Evolutionary conservation across 2,797 vertebrate genomes (phyloP).

Genomic region (Crocodylus rhombifer): DNA sequence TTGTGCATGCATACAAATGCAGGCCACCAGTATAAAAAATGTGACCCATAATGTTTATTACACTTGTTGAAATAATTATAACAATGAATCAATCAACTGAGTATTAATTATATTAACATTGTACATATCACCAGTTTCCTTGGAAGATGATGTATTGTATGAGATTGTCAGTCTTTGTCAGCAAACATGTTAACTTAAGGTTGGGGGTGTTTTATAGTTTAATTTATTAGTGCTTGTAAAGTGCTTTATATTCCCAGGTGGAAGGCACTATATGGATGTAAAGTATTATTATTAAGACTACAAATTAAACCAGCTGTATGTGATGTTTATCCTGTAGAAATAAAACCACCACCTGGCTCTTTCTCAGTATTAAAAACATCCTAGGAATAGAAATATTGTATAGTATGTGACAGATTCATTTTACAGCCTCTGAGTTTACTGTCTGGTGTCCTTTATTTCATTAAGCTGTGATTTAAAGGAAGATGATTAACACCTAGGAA

Average conservation of each 20-base stretch:
- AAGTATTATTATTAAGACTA: neutral
- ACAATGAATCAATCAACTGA: neutral
- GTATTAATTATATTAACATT: neutral
- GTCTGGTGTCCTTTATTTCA: neutral
- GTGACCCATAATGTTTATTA: neutral
- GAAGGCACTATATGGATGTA: neutral
- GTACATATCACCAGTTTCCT: neutral
- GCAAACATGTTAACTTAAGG: neutral
- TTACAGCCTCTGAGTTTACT: constrained; percentile 16
- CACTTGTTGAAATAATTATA: neutral
- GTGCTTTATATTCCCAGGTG: neutral
- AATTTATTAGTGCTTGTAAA: neutral
- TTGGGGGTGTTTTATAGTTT: neutral
- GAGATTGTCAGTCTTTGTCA: neutral
- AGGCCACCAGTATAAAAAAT: neutral
- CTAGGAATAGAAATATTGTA: neutral
- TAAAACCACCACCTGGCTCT: constrained; percentile 26
- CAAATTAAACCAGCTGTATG: neutral
- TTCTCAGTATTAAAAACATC: neutral
- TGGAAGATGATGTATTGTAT: neutral
- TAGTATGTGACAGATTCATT: neutral
- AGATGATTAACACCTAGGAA: neutral
- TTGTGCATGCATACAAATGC: neutral
- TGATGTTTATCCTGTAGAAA: constrained; percentile 10
- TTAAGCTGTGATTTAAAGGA: neutral